A percentile compares a stretch with the other conserved stretches of the same genome.
These are phyloP conservation scores for Pteruthius melanotis DNA, from an alignment of 2,113 vertebrate genomes.

Conservation along the genomic window DNA sequence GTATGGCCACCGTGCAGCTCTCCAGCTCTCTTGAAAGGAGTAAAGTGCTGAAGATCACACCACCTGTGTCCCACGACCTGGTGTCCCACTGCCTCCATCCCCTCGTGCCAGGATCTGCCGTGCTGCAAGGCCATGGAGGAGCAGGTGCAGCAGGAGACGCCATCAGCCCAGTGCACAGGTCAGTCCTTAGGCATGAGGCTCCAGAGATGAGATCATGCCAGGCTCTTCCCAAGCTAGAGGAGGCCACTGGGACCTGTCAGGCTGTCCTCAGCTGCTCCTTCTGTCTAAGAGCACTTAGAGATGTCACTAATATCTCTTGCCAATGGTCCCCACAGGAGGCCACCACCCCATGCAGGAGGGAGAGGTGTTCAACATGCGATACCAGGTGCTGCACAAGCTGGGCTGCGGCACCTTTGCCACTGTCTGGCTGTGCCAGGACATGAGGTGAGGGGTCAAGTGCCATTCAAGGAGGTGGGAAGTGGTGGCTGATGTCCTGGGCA, in stretches of 20 bases:
- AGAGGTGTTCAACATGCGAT: constrained; percentile 77
- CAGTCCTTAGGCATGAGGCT: not conserved
- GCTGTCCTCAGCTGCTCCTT: not conserved
- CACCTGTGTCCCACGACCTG: rapidly evolving
- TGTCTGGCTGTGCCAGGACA: constrained; percentile 84
- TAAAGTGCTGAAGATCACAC: not conserved
- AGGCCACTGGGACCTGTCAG: not conserved
- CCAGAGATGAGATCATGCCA: not conserved
- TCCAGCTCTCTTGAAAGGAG: not conserved
- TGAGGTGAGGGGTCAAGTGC: constrained; percentile 60
- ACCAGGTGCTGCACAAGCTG: constrained; percentile 77
- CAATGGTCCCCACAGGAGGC: constrained; percentile 56
- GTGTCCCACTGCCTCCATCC: not conserved
- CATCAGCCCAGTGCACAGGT: constrained; percentile 72
- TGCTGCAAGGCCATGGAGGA: not conserved
- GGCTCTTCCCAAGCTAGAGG: not conserved
- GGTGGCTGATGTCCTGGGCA: not conserved
- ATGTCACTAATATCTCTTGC: not conserved
- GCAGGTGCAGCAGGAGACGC: constrained; percentile 61
- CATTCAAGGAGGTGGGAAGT: not conserved
- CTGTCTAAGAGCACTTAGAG: not conserved
- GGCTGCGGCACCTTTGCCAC: constrained; percentile 83
- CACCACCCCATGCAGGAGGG: constrained; percentile 73
- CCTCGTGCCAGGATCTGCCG: not conserved
- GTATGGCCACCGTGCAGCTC: not conserved